phyloP scores from a whole-genome alignment of 2,888 invertebrate genomes.

The Apamea epomidion region DNA sequence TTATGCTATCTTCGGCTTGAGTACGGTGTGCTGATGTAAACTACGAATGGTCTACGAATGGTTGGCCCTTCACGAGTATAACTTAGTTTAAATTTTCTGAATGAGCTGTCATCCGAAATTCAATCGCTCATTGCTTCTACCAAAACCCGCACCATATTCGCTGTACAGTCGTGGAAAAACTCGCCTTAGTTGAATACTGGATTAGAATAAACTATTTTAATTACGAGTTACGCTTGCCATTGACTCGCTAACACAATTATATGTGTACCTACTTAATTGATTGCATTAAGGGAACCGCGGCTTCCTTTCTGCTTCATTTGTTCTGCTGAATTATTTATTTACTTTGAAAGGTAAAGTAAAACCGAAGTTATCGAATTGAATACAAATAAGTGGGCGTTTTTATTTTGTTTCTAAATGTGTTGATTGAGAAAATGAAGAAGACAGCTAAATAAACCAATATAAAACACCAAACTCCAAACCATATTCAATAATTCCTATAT shows the following conservation, averaged over 20 bases:
- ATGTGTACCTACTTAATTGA: slow-evolving; percentile 78
- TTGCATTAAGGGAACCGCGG: slow-evolving; percentile 61
- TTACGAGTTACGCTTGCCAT: slow-evolving; percentile 79
- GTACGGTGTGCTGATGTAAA: background rate
- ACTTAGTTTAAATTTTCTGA: background rate
- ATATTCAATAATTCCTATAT: background rate
- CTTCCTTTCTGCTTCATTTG: slow-evolving; percentile 73
- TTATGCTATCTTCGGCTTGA: background rate
- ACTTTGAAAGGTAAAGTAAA: slow-evolving; percentile 44
- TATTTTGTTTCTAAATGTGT: background rate
- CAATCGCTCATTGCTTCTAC: slow-evolving; percentile 65
- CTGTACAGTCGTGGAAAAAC: slow-evolving; percentile 81
- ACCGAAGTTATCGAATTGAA: slow-evolving; percentile 38
- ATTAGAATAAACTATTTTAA: slow-evolving; percentile 84
- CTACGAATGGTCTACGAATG: background rate
- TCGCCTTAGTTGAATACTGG: slow-evolving; percentile 77
- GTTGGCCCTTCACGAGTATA: background rate
- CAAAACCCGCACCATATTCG: slow-evolving; percentile 67
- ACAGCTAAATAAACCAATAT: background rate
- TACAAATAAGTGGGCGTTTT: background rate
- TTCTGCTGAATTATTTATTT: slow-evolving; percentile 71
- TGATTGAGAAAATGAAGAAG: background rate
- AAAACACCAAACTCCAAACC: background rate
- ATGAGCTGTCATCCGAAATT: background rate
- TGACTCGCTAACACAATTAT: slow-evolving; percentile 77